A percentile compares a stretch with the other conserved stretches of the same genome.
Conservation (phyloP, 2,797 vertebrate species). For the Danio kyathit region DNA sequence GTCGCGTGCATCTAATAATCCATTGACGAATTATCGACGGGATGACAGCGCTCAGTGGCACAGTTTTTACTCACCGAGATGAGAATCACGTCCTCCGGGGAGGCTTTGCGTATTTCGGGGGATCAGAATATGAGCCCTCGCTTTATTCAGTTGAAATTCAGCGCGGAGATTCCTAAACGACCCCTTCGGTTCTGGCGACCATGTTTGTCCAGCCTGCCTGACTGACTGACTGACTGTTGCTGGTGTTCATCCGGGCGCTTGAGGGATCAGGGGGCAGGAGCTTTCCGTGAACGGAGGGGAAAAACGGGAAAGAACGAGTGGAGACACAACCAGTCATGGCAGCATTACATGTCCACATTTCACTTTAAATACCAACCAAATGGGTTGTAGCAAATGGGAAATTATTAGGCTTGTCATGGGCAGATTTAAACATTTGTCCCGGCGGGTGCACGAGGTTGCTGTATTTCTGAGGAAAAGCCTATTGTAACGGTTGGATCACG, state of each 20-base stretch:
- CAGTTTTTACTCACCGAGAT: constrained; percentile 39
- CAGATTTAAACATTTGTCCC: not conserved
- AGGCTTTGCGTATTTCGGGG: not conserved
- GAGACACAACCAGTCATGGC: not conserved
- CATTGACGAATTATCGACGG: constrained; percentile 5
- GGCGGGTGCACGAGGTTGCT: not conserved
- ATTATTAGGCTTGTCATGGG: not conserved
- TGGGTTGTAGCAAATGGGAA: not conserved
- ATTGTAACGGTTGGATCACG: not conserved
- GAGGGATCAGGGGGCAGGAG: constrained; percentile 48
- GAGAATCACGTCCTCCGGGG: constrained; percentile 12
- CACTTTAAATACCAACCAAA: not conserved
- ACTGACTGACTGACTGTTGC: constrained; percentile 22
- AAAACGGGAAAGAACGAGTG: not conserved
- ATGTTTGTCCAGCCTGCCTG: constrained; percentile 60
- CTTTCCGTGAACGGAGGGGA: constrained; percentile 39
- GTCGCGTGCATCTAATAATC: constrained; percentile 9
- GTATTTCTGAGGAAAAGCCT: not conserved
- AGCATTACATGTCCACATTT: not conserved
- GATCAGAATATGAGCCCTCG: not conserved
- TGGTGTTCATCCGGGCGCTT: constrained; percentile 60
- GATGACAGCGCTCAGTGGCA: constrained; percentile 10
- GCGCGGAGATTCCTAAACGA: constrained; percentile 60
- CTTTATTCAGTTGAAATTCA: not conserved
- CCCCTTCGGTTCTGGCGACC: constrained; percentile 52